Evolutionary conservation across 2,113 vertebrate genomes (phyloP).

Genomic region (Nettapus auritus): DNA sequence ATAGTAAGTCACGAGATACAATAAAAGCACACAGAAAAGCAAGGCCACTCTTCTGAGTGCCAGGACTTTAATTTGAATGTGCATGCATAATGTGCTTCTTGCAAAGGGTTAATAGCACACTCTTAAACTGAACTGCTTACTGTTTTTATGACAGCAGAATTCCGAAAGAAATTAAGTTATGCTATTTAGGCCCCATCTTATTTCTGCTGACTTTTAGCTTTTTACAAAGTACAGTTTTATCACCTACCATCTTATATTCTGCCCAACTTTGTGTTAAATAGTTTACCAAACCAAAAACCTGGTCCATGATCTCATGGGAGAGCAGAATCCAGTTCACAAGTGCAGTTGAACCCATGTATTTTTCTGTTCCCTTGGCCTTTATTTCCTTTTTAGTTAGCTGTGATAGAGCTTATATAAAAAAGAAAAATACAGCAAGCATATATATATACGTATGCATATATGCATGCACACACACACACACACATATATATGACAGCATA

Average conservation of each 20-base stretch:
- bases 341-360: not conserved
- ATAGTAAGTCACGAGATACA: not conserved
- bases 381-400: conserved; percentile 1
- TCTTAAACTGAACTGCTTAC: not conserved
- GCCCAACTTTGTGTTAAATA: not conserved
- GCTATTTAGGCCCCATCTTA: not conserved
- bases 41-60: not conserved
- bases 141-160: not conserved
- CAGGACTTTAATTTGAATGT: not conserved
- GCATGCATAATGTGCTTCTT: accelerated
- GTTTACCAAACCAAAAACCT: not conserved
- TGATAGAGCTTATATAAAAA: not conserved
- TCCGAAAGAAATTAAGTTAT: conserved; percentile 13
- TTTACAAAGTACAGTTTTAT: not conserved
- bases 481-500: not conserved
- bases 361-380: not conserved
- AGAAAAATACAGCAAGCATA: not conserved
- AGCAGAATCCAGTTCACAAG: not conserved
- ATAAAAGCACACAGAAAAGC: not conserved
- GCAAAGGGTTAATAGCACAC: not conserved
- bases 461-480: not conserved
- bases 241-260: not conserved
- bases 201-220: not conserved
- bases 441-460: not conserved
- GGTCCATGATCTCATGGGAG: not conserved